A percentile compares a stretch with the other conserved stretches of the same genome.
Conservation (phyloP, 1,140 invertebrate genomes). For the Brachystomella parvula region DNA sequence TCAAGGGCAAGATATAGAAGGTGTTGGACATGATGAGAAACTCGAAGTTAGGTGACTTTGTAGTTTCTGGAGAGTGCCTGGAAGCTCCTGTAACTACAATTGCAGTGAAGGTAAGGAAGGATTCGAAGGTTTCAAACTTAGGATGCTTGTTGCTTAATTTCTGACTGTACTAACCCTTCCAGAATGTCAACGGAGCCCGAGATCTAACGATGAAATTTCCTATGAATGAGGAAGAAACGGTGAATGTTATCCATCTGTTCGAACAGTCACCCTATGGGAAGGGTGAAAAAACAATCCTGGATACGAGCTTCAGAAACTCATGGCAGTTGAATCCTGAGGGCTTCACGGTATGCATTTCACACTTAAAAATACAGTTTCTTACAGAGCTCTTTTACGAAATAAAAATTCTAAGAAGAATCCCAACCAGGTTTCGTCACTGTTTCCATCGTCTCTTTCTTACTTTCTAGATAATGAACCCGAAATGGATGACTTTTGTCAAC, state of each 20-base stretch:
- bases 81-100: no score
- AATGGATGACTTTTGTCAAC: conserved; percentile 1
- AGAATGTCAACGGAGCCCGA: no score
- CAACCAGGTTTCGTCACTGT: background rate
- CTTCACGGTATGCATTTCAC: background rate
- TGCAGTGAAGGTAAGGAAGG: no score
- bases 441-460: background rate
- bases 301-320: conserved; percentile 16
- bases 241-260: background rate
- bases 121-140: no score
- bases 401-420: background rate
- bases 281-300: conserved; percentile 13
- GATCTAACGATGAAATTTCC: conserved; percentile 9
- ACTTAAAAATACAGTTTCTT: background rate
- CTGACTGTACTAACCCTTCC: no score
- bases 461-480: conserved; percentile 8
- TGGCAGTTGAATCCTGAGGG: conserved; percentile 18
- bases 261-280: conserved; percentile 20
- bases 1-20: no score
- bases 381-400: background rate
- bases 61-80: background rate
- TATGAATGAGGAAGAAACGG: background rate
- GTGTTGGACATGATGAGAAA: no score
- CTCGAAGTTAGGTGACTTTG: no score
- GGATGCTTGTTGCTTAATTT: no score